A percentile compares a stretch with the other conserved stretches of the same genome.
Conservation (phyloP, 2,113 vertebrate species). For the Lepidothrix coronata region DNA sequence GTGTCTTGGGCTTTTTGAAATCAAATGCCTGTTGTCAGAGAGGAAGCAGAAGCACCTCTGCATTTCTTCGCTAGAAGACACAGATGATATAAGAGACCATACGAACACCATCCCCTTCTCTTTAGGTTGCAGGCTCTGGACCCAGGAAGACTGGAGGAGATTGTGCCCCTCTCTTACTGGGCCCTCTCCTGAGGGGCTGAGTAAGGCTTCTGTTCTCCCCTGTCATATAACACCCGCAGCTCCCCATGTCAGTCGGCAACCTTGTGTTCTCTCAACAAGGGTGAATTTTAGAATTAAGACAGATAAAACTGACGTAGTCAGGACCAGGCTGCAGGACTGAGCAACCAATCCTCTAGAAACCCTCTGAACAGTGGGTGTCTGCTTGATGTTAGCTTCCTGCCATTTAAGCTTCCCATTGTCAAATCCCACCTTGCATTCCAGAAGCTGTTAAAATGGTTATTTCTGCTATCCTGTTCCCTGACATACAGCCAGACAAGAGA, state of each 20-base stretch:
- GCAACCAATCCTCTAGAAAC: neutral
- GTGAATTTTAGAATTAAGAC: neutral
- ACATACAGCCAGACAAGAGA: conserved; percentile 25
- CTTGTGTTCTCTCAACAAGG: neutral
- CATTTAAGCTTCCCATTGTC: neutral
- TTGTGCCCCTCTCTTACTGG: neutral
- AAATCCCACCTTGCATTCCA: conserved; percentile 40
- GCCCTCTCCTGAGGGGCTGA: neutral
- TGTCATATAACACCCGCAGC: neutral
- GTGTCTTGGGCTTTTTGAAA: neutral
- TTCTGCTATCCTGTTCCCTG: conserved; percentile 7
- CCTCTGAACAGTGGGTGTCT: neutral
- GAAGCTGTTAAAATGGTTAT: conserved; percentile 44
- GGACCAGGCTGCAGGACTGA: neutral
- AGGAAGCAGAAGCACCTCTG: neutral
- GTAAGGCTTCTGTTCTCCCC: neutral
- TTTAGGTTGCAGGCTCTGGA: neutral
- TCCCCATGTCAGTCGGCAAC: neutral
- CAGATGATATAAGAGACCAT: neutral
- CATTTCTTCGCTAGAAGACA: neutral
- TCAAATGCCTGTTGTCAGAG: neutral
- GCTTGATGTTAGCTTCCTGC: neutral
- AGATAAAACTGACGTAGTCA: neutral
- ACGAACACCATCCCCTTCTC: neutral
- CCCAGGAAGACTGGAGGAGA: neutral